Conservation (phyloP, 2,113 vertebrate species). For the Pseudorectes ferrugineus region DNA sequence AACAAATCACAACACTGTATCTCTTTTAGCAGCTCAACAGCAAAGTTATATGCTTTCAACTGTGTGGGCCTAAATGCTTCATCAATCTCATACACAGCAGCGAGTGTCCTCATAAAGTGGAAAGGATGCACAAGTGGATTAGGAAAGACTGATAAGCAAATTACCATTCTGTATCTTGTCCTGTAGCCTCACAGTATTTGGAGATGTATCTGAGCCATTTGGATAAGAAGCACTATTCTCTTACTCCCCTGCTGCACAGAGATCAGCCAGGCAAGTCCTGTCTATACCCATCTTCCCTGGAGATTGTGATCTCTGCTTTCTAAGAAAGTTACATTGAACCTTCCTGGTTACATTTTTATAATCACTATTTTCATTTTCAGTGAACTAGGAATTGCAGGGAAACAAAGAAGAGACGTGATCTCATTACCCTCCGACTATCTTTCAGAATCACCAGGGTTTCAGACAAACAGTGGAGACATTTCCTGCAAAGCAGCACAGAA, state of each 20-base stretch:
- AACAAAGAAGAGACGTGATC: fast-evolving
- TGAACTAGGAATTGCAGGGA: neutral
- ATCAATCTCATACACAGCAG: neutral
- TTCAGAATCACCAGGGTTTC: neutral
- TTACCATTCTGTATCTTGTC: neutral
- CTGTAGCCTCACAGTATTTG: neutral
- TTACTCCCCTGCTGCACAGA: neutral
- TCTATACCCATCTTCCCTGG: neutral
- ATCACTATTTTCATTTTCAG: neutral
- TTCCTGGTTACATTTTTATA: neutral
- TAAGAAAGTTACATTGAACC: neutral
- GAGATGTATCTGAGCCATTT: neutral
- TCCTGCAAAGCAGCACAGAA: neutral
- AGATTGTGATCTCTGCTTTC: neutral
- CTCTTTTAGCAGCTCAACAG: neutral
- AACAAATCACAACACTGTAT: neutral
- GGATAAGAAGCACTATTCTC: neutral
- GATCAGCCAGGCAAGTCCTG: neutral
- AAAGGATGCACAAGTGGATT: neutral
- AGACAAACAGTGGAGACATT: fast-evolving
- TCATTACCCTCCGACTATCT: neutral
- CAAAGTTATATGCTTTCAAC: neutral
- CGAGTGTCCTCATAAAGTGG: neutral
- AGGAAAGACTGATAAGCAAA: neutral
- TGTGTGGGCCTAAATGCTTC: neutral